A percentile compares a stretch with the other conserved stretches of the same genome.
Evolutionary conservation across 1,140 invertebrate genomes (phyloP).

Genomic region (Meteorus sp.): DNA sequence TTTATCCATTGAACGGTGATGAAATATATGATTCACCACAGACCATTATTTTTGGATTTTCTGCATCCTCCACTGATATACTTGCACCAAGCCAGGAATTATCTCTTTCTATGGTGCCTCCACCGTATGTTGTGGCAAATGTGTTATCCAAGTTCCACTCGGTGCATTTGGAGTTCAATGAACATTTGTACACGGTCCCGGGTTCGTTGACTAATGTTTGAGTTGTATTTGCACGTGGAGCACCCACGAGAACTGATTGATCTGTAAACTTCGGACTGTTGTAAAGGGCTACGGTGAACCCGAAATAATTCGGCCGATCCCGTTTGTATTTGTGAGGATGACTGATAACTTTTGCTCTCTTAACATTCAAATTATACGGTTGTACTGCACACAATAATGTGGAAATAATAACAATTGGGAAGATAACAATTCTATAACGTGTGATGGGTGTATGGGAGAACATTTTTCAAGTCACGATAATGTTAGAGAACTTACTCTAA

Average conservation of each 20-base stretch:
- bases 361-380: conserved; percentile 37
- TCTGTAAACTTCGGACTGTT: conserved; percentile 7
- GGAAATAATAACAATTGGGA: not conserved
- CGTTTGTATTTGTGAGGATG: conserved; percentile 25
- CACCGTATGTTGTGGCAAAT: too few relatives aligned
- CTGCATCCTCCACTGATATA: conserved; percentile 35
- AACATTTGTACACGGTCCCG: conserved; percentile 39
- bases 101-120: too few relatives aligned
- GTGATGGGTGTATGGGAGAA: too few relatives aligned
- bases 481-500: not conserved
- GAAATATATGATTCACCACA: not conserved
- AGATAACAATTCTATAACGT: too few relatives aligned
- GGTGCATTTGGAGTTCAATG: conserved; percentile 20
- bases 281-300: conserved; percentile 40
- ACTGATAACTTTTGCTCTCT: conserved; percentile 29
- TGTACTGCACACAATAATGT: conserved; percentile 8
- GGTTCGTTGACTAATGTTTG: conserved; percentile 33
- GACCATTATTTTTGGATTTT: conserved; percentile 38
- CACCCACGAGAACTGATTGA: conserved; percentile 37
- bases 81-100: conserved; percentile 40
- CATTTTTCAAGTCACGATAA: not conserved
- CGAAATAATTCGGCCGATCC: conserved; percentile 40
- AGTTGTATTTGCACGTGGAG: conserved; percentile 39
- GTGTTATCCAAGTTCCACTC: conserved; percentile 26
- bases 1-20: not conserved